Evolutionary conservation across 2,113 vertebrate genomes (phyloP).

Genomic region (Hemibagrus wyckioides): DNA sequence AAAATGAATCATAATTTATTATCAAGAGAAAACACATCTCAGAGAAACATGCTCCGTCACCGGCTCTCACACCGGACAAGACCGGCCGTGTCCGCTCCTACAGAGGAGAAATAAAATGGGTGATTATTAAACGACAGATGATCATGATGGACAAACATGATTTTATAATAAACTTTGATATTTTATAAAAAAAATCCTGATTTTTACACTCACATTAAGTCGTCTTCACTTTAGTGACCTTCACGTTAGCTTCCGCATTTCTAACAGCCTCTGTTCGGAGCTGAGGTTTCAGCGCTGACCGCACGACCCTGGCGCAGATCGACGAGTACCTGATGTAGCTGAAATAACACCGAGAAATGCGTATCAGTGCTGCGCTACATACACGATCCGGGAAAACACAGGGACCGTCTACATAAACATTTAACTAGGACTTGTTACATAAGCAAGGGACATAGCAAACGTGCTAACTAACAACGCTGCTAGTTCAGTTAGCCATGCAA

Average conservation of each 20-base stretch:
- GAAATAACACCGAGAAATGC: background rate
- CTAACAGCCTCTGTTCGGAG: constrained; percentile 78
- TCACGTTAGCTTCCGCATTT: constrained; percentile 76
- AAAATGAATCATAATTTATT: constrained; percentile 52
- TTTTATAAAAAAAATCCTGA: too few relatives aligned
- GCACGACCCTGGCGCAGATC: constrained; percentile 85
- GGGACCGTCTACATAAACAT: background rate
- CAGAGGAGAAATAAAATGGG: background rate
- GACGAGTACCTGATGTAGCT: constrained; percentile 55
- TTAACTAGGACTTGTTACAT: background rate
- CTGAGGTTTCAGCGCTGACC: constrained; percentile 86
- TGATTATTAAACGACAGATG: background rate
- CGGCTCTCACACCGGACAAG: background rate
- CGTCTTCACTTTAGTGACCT: constrained; percentile 78
- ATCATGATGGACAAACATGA: background rate
- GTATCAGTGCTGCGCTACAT: background rate
- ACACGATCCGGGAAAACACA: background rate
- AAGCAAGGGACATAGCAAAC: background rate
- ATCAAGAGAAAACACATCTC: constrained; percentile 21
- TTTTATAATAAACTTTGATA: background rate
- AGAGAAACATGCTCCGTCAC: background rate
- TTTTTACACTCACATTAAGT: constrained; percentile 75
- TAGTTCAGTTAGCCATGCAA: background rate
- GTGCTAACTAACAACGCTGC: background rate
- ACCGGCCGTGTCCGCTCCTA: constrained; percentile 2